These are phyloP conservation scores for Psammodynastes pulverulentus DNA, from an alignment of 2,113 vertebrate species.

Conservation along the genomic window DNA sequence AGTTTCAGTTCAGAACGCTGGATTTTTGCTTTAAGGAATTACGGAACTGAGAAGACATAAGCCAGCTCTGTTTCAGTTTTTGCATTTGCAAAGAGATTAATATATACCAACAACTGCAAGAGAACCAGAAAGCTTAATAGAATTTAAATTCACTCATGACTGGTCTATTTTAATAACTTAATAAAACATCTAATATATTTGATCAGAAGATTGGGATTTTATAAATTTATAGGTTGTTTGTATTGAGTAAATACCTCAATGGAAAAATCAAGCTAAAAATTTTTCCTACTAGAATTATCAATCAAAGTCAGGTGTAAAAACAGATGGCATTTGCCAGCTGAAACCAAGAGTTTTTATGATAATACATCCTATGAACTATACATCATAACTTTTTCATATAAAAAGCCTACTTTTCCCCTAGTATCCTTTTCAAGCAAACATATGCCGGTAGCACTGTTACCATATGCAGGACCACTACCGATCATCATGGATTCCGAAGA, in stretches of 20 bases:
- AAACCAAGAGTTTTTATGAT: background rate
- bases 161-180: background rate
- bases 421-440: background rate
- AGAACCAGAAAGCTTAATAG: background rate
- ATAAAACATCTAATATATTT: background rate
- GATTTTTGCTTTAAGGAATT: constrained; percentile 2
- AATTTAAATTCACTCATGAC: background rate
- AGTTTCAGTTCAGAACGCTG: background rate
- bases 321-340: background rate
- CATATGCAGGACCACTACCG: background rate
- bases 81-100: constrained; percentile 5
- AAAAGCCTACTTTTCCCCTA: background rate
- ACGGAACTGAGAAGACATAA: constrained; percentile 10
- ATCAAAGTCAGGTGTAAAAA: background rate
- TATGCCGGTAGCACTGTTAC: background rate
- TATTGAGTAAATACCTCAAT: background rate
- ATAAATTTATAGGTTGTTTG: background rate
- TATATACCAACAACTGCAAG: background rate
- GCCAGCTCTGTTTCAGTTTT: constrained; percentile 14
- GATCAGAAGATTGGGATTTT: background rate
- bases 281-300: background rate
- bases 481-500: background rate
- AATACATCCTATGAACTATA: background rate
- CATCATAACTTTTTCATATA: background rate
- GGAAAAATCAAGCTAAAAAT: background rate